Percentiles rank a stretch among this genome's conserved stretches.
These are phyloP conservation scores for Agrochola litura DNA, from an alignment of 2,888 invertebrate genomes.

Conservation along the genomic window DNA sequence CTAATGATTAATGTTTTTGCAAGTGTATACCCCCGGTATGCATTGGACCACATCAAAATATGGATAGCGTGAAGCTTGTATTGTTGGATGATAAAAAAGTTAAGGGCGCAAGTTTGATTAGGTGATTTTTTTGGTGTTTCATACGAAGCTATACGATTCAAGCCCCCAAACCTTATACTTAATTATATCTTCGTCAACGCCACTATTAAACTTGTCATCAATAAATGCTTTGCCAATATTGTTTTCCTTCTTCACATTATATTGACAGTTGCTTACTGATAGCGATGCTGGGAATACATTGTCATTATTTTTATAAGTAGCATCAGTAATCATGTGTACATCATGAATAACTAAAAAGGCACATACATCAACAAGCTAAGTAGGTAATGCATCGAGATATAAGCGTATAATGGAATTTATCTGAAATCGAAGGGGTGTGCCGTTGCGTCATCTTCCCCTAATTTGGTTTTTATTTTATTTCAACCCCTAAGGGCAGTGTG, in stretches of 20 bases:
- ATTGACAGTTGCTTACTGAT: background rate
- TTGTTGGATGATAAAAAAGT: background rate
- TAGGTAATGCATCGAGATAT: conserved; percentile 83
- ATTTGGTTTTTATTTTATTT: conserved; percentile 89
- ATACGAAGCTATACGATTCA: background rate
- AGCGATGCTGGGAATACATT: background rate
- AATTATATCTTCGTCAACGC: too few species aligned
- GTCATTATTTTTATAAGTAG: conserved; percentile 3
- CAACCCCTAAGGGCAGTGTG: conserved; percentile 84
- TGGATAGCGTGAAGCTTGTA: background rate
- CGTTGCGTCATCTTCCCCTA: conserved; percentile 89
- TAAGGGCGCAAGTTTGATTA: background rate
- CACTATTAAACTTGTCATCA: background rate
- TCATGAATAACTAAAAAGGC: conserved; percentile 71
- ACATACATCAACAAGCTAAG: conserved; percentile 76
- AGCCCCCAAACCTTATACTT: too few species aligned
- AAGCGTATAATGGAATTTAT: conserved; percentile 89
- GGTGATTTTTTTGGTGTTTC: background rate
- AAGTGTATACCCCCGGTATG: too few species aligned
- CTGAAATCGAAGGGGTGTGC: conserved; percentile 90
- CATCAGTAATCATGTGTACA: conserved; percentile 32
- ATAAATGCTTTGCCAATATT: background rate
- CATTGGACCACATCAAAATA: background rate
- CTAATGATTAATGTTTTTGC: background rate
- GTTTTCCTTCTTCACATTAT: background rate